A percentile compares a stretch with the other conserved stretches of the same genome.
Conservation (phyloP, 1,140 invertebrate species). For the Patella vulgata region DNA sequence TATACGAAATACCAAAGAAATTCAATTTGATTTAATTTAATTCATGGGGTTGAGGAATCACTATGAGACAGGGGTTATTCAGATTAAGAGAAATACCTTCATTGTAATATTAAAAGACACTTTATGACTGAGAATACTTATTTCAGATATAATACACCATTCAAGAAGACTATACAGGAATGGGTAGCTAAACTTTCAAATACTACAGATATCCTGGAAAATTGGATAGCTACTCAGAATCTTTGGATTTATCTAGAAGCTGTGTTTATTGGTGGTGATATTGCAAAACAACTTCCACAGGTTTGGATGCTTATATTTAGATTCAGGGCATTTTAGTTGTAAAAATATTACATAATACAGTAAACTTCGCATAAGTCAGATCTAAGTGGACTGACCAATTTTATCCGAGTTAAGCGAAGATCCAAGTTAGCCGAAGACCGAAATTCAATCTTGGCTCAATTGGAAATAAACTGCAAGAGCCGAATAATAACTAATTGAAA, state of each 20-base stretch:
- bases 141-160: constrained; percentile 64
- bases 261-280: constrained; percentile 67
- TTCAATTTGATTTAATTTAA: too few species aligned
- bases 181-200: constrained; percentile 65
- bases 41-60: too few species aligned
- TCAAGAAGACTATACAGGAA: constrained; percentile 64
- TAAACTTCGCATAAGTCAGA: too few species aligned
- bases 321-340: constrained; percentile 1
- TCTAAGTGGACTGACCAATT: too few species aligned
- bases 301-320: constrained; percentile 61
- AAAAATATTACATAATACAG: neutral
- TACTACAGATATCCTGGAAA: constrained; percentile 64
- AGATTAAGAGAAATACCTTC: too few species aligned
- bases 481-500: too few species aligned
- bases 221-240: constrained; percentile 66
- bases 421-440: too few species aligned
- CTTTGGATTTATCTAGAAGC: constrained; percentile 67
- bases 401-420: too few species aligned
- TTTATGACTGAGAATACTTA: too few species aligned
- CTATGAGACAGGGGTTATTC: too few species aligned
- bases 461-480: neutral
- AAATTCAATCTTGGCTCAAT: neutral
- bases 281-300: constrained; percentile 70
- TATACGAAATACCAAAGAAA: too few species aligned
- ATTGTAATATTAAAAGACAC: too few species aligned